Base-by-base conservation (phyloP, 2,113 vertebrate species). In the Neotoma lepida region DNA sequence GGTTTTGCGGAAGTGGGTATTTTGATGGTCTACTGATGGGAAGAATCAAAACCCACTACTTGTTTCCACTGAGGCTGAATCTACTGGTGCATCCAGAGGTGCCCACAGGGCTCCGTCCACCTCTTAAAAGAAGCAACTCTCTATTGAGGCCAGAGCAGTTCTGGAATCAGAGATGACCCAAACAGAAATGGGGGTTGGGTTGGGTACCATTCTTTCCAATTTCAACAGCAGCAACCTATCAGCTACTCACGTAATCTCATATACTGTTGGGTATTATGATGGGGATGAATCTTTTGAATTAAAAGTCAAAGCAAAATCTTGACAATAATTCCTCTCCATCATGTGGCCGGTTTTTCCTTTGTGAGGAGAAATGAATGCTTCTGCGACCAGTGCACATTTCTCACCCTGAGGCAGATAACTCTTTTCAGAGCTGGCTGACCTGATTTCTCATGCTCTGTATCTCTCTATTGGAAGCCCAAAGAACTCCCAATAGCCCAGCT, bases 261-360 rank as follows among this genome's bases (percentile, higher is more conserved):
- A 56, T 61, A 70, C 22, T 73, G 6, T 54, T 63, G 61, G 17
- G 22, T 35, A 86, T 87, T 56, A 41, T 0, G 4, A 93, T 54
- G 39, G 7, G 46, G 33, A 71, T 77, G 54, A 90, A 76, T 63
- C 71, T 94, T 96, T 89, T 90, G 35, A 91, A 86, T 22, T 51
- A 89, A 95, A 95, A 94, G n/a, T 85, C 87, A 96, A 97, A 94
- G 39, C 46, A 85, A 95, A 93, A 93, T 28, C 15, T 70, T 86
- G 24, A 93, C 81, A 92, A 76, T 49, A 81, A 95, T 33, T 73
- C 66, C 61, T 96, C 63, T 66, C 35, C 64, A 86, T 46, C 81
- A 91, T 15, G 30, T 63, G 35, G 49, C 39, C 86, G 68, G 84
- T 81, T 96, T 95, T 39, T 85, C 61, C 58, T 84, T 90, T 92